Evolutionary conservation across 2,113 vertebrate genomes (phyloP).

Genomic region (Mionectes macconnelli): DNA sequence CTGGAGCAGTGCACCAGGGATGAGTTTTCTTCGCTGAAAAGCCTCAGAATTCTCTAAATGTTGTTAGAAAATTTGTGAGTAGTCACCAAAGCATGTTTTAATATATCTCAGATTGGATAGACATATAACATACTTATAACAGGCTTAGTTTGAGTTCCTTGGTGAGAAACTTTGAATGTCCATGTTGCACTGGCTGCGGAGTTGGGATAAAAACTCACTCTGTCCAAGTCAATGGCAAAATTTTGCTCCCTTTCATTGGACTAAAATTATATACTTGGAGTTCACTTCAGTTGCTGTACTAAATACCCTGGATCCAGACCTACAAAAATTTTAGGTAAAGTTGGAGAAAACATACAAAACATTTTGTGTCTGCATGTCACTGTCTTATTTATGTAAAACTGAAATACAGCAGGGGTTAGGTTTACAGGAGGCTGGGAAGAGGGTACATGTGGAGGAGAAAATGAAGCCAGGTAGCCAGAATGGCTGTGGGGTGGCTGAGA

Average conservation of each 20-base stretch:
- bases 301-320: not conserved
- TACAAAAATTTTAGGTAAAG: not conserved
- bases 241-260: not conserved
- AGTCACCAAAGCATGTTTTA: not conserved
- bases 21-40: slow-evolving; percentile 11
- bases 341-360: not conserved
- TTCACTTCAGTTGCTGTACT: not conserved
- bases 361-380: not conserved
- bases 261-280: not conserved
- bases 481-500: not conserved
- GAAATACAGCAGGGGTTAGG: not conserved
- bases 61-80: not conserved
- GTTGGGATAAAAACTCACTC: not conserved
- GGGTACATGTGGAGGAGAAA: not conserved
- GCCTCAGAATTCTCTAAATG: not conserved
- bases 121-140: not conserved
- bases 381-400: not conserved
- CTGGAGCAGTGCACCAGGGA: not conserved
- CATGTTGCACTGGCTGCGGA: not conserved
- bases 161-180: not conserved
- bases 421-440: not conserved
- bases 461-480: not conserved
- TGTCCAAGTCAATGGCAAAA: not conserved
- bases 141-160: not conserved
- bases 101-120: not conserved